Conservation (phyloP, 2,888 invertebrate species). For the Lissocephala sabroskyi region DNA sequence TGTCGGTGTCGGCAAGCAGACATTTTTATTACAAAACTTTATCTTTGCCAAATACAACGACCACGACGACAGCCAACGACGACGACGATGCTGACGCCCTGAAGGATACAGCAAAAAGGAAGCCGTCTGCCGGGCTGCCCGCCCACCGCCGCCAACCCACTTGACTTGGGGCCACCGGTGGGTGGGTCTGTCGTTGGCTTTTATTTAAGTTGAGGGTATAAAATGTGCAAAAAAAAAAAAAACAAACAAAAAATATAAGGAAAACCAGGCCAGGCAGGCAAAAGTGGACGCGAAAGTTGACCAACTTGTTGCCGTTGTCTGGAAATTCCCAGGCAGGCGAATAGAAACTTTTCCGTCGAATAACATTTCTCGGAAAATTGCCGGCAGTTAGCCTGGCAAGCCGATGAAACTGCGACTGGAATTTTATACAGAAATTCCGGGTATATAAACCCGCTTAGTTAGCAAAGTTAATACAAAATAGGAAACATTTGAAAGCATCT, state of each 20-base stretch:
- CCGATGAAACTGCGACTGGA: too few relatives aligned
- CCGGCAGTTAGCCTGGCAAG: too few relatives aligned
- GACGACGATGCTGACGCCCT: conserved; percentile 18
- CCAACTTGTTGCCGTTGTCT: conserved; percentile 19
- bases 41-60: conserved; percentile 62
- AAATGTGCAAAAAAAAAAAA: conserved; percentile 46
- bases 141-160: not conserved
- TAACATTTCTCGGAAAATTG: too few relatives aligned
- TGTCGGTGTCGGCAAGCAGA: conserved; percentile 44
- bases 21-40: conserved; percentile 66
- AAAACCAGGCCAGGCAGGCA: not conserved
- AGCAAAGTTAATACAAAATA: too few relatives aligned
- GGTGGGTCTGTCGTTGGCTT: conserved; percentile 46
- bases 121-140: conserved; percentile 26
- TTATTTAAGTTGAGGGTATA: conserved; percentile 60
- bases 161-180: conserved; percentile 7
- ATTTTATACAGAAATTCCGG: too few relatives aligned
- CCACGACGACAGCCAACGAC: conserved; percentile 29
- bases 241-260: conserved; percentile 1
- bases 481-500: too few relatives aligned
- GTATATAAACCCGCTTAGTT: too few relatives aligned
- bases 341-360: too few relatives aligned
- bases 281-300: conserved; percentile 14
- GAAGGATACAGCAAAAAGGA: conserved; percentile 43
- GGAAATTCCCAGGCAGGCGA: too few relatives aligned